phyloP scores from a whole-genome alignment of 2,888 invertebrate genomes.

The Mesopsocus fuscifrons region DNA sequence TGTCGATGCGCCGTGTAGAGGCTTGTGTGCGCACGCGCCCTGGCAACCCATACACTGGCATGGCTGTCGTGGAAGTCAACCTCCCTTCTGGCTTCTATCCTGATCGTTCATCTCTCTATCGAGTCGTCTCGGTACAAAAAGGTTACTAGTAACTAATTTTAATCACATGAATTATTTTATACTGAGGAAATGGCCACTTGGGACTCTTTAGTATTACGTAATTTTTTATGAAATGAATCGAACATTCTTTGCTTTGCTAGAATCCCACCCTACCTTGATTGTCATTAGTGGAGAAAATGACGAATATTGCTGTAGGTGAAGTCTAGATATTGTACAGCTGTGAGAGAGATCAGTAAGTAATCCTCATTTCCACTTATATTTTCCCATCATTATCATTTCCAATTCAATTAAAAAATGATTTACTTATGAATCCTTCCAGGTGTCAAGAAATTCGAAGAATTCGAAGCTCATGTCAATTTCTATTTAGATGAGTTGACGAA shows the following conservation, averaged over 20 bases:
- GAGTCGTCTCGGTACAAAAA: conserved; percentile 27
- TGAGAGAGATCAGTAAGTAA: too few relatives aligned
- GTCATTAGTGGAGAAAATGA: too few relatives aligned
- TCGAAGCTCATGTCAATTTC: conserved; percentile 28
- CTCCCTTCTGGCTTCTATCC: conserved; percentile 44
- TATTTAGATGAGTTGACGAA: conserved; percentile 32
- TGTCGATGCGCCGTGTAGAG: conserved; percentile 16
- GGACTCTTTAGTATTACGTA: too few relatives aligned
- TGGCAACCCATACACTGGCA: conserved; percentile 19
- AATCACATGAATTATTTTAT: neutral
- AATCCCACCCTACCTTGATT: too few relatives aligned
- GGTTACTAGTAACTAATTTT: conserved; percentile 24
- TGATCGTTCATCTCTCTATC: conserved; percentile 35
- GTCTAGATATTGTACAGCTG: too few relatives aligned
- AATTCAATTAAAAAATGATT: neutral
- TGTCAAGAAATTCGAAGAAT: conserved; percentile 32
- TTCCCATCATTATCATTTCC: conserved; percentile 24
- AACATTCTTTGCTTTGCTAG: too few relatives aligned
- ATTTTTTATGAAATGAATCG: too few relatives aligned
- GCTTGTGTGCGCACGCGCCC: conserved; percentile 14
- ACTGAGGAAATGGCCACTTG: too few relatives aligned
- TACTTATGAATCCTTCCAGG: conserved; percentile 22
- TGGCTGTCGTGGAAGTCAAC: conserved; percentile 39
- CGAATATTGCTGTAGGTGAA: too few relatives aligned
- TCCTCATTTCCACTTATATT: conserved; percentile 22